Conservation (phyloP, 2,113 vertebrate species). For the Pedetes capensis region DNA sequence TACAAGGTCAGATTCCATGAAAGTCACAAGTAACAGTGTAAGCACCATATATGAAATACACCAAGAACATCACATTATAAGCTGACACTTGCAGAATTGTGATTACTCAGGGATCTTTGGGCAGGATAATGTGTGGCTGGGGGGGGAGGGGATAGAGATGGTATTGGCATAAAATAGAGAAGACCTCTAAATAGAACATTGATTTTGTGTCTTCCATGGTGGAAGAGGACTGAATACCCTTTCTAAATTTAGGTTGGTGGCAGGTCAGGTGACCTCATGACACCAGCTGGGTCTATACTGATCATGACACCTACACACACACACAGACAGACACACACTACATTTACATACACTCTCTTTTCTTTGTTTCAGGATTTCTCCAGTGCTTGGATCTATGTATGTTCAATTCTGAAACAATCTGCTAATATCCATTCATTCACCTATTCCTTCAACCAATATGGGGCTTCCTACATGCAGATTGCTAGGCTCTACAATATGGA, state of each 20-base stretch:
- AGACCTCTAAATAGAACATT: neutral
- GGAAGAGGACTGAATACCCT: neutral
- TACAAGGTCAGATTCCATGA: neutral
- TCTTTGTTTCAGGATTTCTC: neutral
- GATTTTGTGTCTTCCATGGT: neutral
- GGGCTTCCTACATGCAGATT: neutral
- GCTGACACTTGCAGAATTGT: neutral
- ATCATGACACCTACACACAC: neutral
- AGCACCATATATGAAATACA: neutral
- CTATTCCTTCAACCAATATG: neutral
- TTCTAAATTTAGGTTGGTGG: neutral
- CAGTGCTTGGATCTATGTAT: neutral
- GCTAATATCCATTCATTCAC: neutral
- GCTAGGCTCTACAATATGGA: neutral
- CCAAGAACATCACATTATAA: neutral
- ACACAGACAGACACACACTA: neutral
- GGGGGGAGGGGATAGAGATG: neutral
- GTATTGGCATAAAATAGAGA: neutral
- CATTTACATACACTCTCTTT: neutral
- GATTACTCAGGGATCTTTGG: neutral
- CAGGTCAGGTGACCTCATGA: neutral
- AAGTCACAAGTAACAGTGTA: neutral
- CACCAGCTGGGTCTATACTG: neutral
- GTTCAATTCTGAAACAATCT: neutral
- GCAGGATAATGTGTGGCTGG: neutral